Base-by-base conservation (phyloP, 1,140 invertebrate genomes). In the Drosophila auraria region DNA sequence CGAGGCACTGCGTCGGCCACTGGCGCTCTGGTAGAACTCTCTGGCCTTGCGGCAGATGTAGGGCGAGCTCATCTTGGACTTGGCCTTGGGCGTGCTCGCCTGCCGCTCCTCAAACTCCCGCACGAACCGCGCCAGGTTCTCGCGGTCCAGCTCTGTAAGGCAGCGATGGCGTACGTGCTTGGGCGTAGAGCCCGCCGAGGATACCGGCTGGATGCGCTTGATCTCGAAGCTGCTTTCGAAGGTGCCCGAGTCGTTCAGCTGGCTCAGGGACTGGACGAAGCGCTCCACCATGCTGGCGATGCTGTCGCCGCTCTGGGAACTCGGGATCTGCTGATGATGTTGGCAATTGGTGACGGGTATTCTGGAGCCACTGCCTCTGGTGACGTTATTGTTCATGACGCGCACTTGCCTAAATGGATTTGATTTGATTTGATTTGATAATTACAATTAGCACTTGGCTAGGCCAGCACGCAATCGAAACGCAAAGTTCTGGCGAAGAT, bases 151-250 rank as follows among this genome's bases (percentile, higher is more conserved):
- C 30, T 92, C 92, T 25, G 87, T 92, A 54, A 92, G 65, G 59
- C 87, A 91, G 17, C 82, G 87, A 70, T 87, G 91, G 0, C 84
- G 69, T 2, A 47, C 51, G 25, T 65, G n/a, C 6, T 68, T 47
- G 8, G 66, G 53, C 15, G 62, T 68, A 27, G 45, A 60, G 3
- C 47, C 62, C 8, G 70, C 54, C 62, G 68, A 59, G n/a, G 66
- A 33, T 17, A 45, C 53, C 23, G 82, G 82, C 27, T 79, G 70
- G 3, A 93, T 91, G 11, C 81, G 58, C 53, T 93, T 93, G 53
- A 93, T 80, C 64, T 93, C 92, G 38, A 93, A 91, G 78, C 92
- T 93, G 69, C 87, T 80, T 54, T 93, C 92, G 45, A 93, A 93
- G 73, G 77, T 86, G 50, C 86, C 81, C 2, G 92, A 93, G 49